Conservation (phyloP, 2,113 vertebrate species). For the Alligator sinensis region DNA sequence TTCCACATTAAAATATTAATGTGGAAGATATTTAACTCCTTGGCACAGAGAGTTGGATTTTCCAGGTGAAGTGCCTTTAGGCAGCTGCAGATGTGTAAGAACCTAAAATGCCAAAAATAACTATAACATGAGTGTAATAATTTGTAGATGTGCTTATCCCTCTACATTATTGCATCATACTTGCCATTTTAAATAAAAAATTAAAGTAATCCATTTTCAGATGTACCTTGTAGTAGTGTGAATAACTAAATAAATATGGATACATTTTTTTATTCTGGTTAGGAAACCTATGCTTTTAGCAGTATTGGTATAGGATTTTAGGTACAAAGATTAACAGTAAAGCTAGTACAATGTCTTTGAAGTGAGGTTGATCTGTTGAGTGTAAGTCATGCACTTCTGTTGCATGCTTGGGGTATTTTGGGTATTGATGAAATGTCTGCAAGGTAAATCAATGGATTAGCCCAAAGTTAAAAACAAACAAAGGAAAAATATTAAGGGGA, state of each 20-base stretch:
- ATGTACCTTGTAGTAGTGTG: neutral
- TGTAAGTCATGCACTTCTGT: too few species aligned
- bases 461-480: neutral
- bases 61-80: slow-evolving; percentile 38
- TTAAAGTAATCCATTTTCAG: neutral
- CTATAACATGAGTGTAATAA: neutral
- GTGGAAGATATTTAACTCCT: slow-evolving; percentile 7
- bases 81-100: neutral
- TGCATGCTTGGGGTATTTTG: too few species aligned
- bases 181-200: neutral
- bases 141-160: neutral
- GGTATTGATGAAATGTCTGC: neutral
- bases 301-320: neutral
- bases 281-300: neutral
- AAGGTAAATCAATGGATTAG: neutral
- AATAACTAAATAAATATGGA: neutral
- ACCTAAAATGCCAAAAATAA: slow-evolving; percentile 5
- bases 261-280: neutral
- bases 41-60: slow-evolving; percentile 14
- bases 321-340: neutral
- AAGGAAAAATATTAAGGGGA: too few species aligned
- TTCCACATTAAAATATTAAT: slow-evolving; percentile 44
- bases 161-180: neutral
- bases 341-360: too few species aligned
- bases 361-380: too few species aligned